Percentiles rank a stretch among this genome's conserved stretches.
Evolutionary conservation across 2,888 invertebrate species (phyloP).

Genomic region (Athripsodes cinereus): DNA sequence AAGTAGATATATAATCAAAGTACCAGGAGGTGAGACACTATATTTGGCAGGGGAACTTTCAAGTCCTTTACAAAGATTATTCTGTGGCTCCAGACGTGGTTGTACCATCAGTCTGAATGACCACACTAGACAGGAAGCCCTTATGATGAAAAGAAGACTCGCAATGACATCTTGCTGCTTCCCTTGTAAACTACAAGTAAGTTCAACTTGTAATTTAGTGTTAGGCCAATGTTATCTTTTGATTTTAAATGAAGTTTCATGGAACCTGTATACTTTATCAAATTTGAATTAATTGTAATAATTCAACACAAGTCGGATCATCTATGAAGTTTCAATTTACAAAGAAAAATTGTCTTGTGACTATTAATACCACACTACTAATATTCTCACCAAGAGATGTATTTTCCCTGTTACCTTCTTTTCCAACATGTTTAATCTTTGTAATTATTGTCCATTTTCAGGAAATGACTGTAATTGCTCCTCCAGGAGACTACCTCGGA

Average conservation of each 20-base stretch:
- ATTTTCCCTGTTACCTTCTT: no score
- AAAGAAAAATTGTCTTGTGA: no score
- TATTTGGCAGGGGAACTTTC: conserved; percentile 68
- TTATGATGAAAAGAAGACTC: conserved; percentile 64
- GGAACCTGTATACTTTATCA: no score
- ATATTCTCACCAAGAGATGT: neutral
- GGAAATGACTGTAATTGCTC: conserved; percentile 66
- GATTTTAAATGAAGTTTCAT: no score
- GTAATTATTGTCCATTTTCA: no score
- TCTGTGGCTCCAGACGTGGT: conserved; percentile 67
- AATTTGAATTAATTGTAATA: no score
- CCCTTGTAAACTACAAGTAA: conserved; percentile 65
- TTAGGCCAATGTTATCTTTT: no score
- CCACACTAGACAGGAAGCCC: conserved; percentile 74
- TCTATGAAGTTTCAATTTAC: no score
- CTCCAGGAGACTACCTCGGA: conserved; percentile 65
- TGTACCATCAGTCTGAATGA: conserved; percentile 78
- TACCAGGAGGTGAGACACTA: conserved; percentile 68
- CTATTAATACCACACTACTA: no score
- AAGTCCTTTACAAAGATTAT: conserved; percentile 53
- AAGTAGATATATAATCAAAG: conserved; percentile 65
- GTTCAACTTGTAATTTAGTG: no score
- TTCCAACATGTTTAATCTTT: neutral
- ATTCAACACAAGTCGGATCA: no score
- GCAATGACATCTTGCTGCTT: conserved; percentile 66